A percentile compares a stretch with the other conserved stretches of the same genome.
Evolutionary conservation across 2,113 vertebrate species (phyloP).

Genomic region (Sander vitreus): DNA sequence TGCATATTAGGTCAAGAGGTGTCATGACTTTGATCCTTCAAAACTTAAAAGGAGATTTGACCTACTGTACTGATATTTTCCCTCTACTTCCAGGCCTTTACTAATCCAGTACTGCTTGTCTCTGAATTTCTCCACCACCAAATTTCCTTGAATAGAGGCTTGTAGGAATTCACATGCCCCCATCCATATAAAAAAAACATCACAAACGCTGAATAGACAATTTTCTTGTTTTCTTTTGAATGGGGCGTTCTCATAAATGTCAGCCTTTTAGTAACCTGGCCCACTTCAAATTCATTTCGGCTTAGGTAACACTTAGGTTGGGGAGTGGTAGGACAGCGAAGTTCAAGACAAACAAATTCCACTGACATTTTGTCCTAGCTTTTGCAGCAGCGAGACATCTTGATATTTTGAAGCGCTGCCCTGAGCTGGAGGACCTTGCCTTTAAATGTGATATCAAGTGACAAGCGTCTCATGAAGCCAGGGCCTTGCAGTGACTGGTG

Average conservation of each 20-base stretch:
- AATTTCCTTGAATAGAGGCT: conserved; percentile 13
- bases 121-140: conserved; percentile 17
- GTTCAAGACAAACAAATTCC: conserved; percentile 40
- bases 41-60: conserved; percentile 17
- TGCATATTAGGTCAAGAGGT: conserved; percentile 45
- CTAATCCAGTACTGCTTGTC: conserved; percentile 34
- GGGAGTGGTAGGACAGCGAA: conserved; percentile 19
- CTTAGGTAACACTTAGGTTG: background rate
- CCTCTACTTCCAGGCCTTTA: conserved; percentile 11
- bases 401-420: conserved; percentile 54
- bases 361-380: conserved; percentile 49
- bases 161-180: background rate
- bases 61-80: background rate
- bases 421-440: conserved; percentile 35
- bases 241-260: conserved; percentile 24
- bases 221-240: conserved; percentile 24
- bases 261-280: conserved; percentile 32
- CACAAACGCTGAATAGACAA: conserved; percentile 12
- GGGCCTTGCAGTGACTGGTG: conserved; percentile 37
- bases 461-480: conserved; percentile 48
- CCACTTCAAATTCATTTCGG: conserved; percentile 17
- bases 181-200: conserved; percentile 15
- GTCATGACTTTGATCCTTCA: conserved; percentile 40
- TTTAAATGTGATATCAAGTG: conserved; percentile 66
- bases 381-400: conserved; percentile 42